phyloP scores from a whole-genome alignment of 2,888 invertebrate genomes.

The Pterobdella sp. region DNA sequence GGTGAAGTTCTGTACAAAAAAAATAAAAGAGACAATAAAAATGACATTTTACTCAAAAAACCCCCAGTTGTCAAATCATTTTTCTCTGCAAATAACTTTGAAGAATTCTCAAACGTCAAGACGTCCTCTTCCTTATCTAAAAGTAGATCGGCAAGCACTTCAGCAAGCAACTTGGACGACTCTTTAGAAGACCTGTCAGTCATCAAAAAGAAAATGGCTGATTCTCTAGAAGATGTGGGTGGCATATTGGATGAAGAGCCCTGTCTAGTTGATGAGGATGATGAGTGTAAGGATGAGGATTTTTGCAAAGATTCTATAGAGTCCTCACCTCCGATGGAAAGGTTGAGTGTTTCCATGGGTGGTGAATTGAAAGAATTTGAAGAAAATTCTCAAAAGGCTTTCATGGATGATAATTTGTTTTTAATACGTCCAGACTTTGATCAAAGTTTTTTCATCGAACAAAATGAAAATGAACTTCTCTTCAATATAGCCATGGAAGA shows the following conservation, averaged over 20 bases:
- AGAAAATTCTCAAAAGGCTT: neutral
- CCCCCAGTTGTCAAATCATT: too few species aligned
- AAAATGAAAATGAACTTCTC: conserved; percentile 3
- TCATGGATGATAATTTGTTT: neutral
- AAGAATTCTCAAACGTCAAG: too few species aligned
- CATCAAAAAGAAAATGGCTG: neutral
- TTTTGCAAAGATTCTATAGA: neutral
- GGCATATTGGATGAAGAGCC: neutral
- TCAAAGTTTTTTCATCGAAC: neutral
- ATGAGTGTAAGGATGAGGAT: neutral
- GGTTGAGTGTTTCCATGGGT: neutral
- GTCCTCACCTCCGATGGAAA: neutral
- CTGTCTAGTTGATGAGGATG: neutral
- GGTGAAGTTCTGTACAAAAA: neutral
- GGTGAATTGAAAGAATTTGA: neutral
- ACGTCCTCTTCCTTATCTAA: too few species aligned
- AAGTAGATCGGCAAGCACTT: too few species aligned
- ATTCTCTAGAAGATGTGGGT: neutral
- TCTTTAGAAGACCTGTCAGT: neutral
- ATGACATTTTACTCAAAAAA: neutral
- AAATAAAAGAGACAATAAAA: neutral
- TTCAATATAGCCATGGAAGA: neutral
- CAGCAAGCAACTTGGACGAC: neutral
- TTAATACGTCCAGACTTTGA: neutral
- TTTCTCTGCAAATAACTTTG: too few species aligned